phyloP scores from a whole-genome alignment of 2,888 invertebrate genomes.

The Unio delphinus region DNA sequence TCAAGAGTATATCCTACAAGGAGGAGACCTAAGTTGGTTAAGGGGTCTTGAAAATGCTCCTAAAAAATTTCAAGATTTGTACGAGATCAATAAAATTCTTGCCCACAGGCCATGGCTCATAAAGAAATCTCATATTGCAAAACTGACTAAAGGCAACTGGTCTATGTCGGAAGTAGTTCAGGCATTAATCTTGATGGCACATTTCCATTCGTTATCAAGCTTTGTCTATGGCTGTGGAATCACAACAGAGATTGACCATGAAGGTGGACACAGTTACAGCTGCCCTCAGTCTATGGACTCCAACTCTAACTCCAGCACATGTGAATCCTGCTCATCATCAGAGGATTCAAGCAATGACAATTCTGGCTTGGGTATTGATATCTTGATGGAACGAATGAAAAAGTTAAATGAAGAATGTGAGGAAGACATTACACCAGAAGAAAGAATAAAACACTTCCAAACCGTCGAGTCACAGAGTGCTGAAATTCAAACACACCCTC shows the following conservation, averaged over 20 bases:
- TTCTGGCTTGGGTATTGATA: constrained; percentile 77
- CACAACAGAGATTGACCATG: constrained; percentile 62
- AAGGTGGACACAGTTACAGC: constrained; percentile 53
- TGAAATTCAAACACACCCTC: constrained; percentile 71
- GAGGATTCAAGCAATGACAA: constrained; percentile 10
- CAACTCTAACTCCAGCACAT: constrained; percentile 10
- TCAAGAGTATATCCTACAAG: constrained; percentile 84
- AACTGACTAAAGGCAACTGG: constrained; percentile 66
- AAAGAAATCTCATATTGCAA: constrained; percentile 82
- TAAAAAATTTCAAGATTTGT: constrained; percentile 83
- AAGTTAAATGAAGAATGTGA: constrained; percentile 79
- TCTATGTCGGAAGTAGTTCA: constrained; percentile 89
- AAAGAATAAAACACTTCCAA: constrained; percentile 80
- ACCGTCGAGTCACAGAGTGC: constrained; percentile 80
- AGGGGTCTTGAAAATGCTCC: constrained; percentile 83
- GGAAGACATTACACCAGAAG: constrained; percentile 80
- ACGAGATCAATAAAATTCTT: constrained; percentile 88
- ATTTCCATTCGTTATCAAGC: constrained; percentile 88
- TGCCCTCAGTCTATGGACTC: constrained; percentile 19
- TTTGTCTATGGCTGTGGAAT: constrained; percentile 89
- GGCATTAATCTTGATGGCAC: constrained; percentile 86
- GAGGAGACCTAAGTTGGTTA: constrained; percentile 85
- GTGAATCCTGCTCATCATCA: constrained; percentile 6
- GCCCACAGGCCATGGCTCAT: constrained; percentile 91
- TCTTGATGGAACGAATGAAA: constrained; percentile 86